Base-by-base conservation (phyloP, 1,140 invertebrate genomes). In the Penaeus chinensis region DNA sequence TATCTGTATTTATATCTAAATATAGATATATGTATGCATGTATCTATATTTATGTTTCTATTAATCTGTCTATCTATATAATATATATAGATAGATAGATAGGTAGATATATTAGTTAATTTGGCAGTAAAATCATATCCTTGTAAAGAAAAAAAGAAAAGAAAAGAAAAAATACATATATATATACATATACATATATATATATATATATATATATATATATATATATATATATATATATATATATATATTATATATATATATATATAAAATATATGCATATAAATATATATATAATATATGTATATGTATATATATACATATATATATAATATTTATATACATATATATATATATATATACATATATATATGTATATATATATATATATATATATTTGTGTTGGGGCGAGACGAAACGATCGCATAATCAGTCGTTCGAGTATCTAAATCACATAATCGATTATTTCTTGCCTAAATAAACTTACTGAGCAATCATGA, bases 121-220 rank as follows among this genome's bases (percentile, higher is more conserved):
- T 32, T 32, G 32, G 2, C 32, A 32, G 32, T 32, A 32, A 32
- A 32, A 32, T 32, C 32, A 32, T 32, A 32, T 32, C 32, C 32
- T 32, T 32, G 32, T 32, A 32, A 0, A 32, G 32, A 32, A 32
- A 32, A 32, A 32, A 32, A 32, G 32, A 32, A 32, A 32, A 32
- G 32, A 32, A 32, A 32, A 2, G 32, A 32, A 32, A 32, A 32
- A 32, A 47, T 47, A 5, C 47, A 47, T 47, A 74, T 74, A 74
- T 74, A 74, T 74, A 24, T 74, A 24, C 11, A 27, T 24, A 74
- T 74, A 74, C 32, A 74, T 74, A 74, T 27, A 74, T 74, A 74
- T 74, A 74, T 74, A 74, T 74, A 74, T 74, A 74, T 74, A 74
- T 74, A 74, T 74, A 74, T 74, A 74, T 74, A 74, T 74, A 74